phyloP scores from a whole-genome alignment of 2,888 invertebrate genomes.

The Brachypalpus laphriformis region DNA sequence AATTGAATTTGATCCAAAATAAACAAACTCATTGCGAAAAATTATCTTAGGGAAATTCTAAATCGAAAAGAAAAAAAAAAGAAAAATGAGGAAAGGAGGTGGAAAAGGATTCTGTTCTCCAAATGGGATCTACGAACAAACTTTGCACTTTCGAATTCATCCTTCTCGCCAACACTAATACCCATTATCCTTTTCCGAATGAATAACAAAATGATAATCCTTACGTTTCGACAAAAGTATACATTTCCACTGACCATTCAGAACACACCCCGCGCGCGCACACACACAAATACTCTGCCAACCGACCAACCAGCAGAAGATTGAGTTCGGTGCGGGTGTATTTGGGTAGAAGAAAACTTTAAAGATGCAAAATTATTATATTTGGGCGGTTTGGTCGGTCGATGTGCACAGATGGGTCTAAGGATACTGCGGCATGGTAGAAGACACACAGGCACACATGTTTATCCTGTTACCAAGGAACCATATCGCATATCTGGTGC shows the following conservation, averaged over 20 bases:
- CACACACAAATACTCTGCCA: neutral
- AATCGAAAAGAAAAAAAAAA: neutral
- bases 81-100: neutral
- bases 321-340: neutral
- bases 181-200: constrained; percentile 46
- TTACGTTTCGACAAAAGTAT: constrained; percentile 46
- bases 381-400: constrained; percentile 26
- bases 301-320: neutral
- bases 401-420: constrained; percentile 49
- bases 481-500: constrained; percentile 47
- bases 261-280: neutral
- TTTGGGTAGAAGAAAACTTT: constrained; percentile 45
- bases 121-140: constrained; percentile 26
- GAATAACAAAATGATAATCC: constrained; percentile 67
- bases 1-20: constrained; percentile 55
- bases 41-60: constrained; percentile 10
- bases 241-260: constrained; percentile 34
- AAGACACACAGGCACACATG: constrained; percentile 10
- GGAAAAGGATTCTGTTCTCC: constrained; percentile 1
- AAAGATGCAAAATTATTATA: constrained; percentile 57
- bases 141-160: constrained; percentile 53
- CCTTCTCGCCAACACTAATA: constrained; percentile 12
- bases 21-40: constrained; percentile 35
- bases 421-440: constrained; percentile 28
- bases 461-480: constrained; percentile 45